These are phyloP conservation scores for Drosophila leonis DNA, from an alignment of 2,888 invertebrate species.

Conservation along the genomic window DNA sequence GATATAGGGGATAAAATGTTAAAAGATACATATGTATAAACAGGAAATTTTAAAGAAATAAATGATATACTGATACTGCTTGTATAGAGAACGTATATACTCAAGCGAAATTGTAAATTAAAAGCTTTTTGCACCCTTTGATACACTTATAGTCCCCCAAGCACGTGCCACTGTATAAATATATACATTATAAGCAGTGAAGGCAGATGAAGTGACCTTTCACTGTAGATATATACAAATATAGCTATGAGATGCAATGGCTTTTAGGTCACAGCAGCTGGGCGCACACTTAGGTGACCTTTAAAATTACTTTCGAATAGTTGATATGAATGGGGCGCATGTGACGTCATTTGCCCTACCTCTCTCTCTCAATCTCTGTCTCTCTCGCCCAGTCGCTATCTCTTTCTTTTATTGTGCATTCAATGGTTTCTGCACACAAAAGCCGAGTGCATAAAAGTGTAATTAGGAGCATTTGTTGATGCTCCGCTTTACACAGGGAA, in stretches of 20 bases:
- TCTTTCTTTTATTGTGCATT: conserved; percentile 15
- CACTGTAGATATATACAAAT: background rate
- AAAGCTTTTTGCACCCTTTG: background rate
- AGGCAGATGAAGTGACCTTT: conserved; percentile 22
- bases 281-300: conserved; percentile 31
- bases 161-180: background rate
- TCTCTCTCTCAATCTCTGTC: conserved; percentile 3
- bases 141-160: background rate
- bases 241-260: conserved; percentile 17
- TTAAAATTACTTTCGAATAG: conserved; percentile 26
- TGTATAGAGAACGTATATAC: background rate
- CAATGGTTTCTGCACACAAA: conserved; percentile 28
- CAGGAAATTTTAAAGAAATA: background rate
- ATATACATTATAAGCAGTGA: background rate
- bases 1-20: background rate
- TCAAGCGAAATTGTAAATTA: background rate
- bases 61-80: too few species aligned
- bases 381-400: background rate
- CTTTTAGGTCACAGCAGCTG: conserved; percentile 37
- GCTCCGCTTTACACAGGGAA: conserved; percentile 24
- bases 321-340: conserved; percentile 15
- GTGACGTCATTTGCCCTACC: conserved; percentile 2
- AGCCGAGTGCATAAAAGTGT: conserved; percentile 46
- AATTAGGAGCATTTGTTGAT: conserved; percentile 46
- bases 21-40: background rate